These are phyloP conservation scores for Drosophila tropicalis DNA, from an alignment of 1,140 invertebrate species.

Conservation along the genomic window DNA sequence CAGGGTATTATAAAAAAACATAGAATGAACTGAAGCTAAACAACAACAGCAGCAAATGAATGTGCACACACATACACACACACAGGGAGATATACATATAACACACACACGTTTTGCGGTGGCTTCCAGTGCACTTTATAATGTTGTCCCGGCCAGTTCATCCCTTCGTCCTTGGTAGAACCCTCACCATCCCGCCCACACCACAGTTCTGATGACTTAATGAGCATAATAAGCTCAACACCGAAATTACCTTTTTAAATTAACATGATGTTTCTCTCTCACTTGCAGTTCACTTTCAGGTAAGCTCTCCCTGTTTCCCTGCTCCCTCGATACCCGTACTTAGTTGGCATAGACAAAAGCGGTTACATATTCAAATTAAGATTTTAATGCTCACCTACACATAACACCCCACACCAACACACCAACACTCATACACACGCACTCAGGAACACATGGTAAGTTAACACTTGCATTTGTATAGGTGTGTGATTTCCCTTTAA, in stretches of 20 bases:
- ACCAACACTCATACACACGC: slow-evolving; percentile 6
- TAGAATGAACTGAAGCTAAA: slow-evolving; percentile 35
- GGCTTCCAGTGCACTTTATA: slow-evolving; percentile 63
- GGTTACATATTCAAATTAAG: slow-evolving; percentile 80
- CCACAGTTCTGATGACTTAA: slow-evolving; percentile 69
- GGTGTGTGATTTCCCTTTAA: neutral
- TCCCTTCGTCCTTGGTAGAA: neutral
- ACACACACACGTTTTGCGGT: slow-evolving; percentile 64
- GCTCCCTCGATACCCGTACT: slow-evolving; percentile 3
- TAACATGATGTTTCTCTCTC: slow-evolving; percentile 64
- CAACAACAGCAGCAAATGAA: slow-evolving; percentile 61
- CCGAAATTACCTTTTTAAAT: slow-evolving; percentile 81
- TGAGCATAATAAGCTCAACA: slow-evolving; percentile 79
- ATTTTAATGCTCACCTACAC: slow-evolving; percentile 75
- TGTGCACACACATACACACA: slow-evolving; percentile 42
- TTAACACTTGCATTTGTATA: neutral
- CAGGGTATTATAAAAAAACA: neutral
- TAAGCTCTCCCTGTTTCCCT: slow-evolving; percentile 16
- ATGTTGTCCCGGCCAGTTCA: slow-evolving; percentile 39
- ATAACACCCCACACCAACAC: slow-evolving; percentile 33
- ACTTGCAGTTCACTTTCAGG: slow-evolving; percentile 1
- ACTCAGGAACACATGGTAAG: neutral
- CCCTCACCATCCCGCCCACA: neutral
- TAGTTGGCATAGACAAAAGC: slow-evolving; percentile 65
- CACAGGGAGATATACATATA: neutral